Evolutionary conservation across 2,113 vertebrate species (phyloP), one percentile per base, ranked within the genome.

Genomic region (Atrichornis clamosus): DNA sequence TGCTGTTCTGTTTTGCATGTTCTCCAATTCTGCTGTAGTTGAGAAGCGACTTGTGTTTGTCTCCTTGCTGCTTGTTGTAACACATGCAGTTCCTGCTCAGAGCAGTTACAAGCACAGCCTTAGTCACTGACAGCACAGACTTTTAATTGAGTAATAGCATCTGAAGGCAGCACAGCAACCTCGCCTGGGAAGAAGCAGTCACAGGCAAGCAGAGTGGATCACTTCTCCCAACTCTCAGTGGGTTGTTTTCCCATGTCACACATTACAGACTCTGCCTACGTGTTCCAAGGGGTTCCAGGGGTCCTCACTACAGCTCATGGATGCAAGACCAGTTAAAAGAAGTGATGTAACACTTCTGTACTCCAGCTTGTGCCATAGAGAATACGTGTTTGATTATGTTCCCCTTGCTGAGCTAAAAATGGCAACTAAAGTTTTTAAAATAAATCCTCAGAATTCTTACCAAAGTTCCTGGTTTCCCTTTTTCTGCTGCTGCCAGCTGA

Each of bases 231-330:
- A 1, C 30, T 87, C 60, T 21, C 41, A 35, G 3, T 0, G 0
- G 33, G 44, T 20, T 64, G 41, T 65, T 77, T 58, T 47, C 73
- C 76, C 49, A 3, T 21, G 14, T 39, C 84, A 52, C 3, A 0
- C 41, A 49, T 17, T 46, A 13, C 52, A 41, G 55, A 20, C 44
- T 37, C 10, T 74, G 69, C 68, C 64, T 52, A 7, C 2, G 0
- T 18, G 23, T 59, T 77, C 69, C 23, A 80, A 28, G 37, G n/a
- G n/a, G n/a, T n/a, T 22, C 8, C 2, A 1, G 20, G 21, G 18
- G 39, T 28, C 55, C 78, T 87, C 0, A 0, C 33, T 27, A 3
- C 65, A 24, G 17, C 7, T 12, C 11, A 1, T 0, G 6, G 33
- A 18, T 63, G 20, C 42, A 17, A 42, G 32, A 22, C 42, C 52